phyloP scores from a whole-genome alignment of 2,113 vertebrate genomes.

The Hemibagrus wyckioides region DNA sequence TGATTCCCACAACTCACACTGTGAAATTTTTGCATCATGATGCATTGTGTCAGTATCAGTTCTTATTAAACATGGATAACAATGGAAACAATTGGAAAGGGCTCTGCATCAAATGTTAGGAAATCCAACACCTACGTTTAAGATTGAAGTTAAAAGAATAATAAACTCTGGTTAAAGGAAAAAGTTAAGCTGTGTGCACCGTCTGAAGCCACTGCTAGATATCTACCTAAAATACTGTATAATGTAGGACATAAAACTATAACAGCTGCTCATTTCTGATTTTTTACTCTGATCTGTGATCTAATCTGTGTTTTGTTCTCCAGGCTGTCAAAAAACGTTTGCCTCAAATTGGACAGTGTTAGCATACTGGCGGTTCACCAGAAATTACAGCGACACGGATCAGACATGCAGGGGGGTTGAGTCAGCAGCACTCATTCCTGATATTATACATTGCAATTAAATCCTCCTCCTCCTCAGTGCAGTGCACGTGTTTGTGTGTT shows the following conservation, averaged over 20 bases:
- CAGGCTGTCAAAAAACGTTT: neutral
- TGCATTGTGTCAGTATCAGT: neutral
- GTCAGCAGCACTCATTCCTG: neutral
- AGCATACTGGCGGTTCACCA: neutral
- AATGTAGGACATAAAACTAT: neutral
- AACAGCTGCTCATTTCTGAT: neutral
- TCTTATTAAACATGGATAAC: neutral
- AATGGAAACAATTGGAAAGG: neutral
- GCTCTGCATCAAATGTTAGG: neutral
- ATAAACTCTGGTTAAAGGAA: no score
- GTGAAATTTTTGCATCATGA: neutral
- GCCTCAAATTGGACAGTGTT: neutral
- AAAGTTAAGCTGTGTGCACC: neutral
- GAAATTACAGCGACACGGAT: neutral
- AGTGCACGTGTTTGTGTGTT: neutral
- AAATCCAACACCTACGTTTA: neutral
- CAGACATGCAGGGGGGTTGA: neutral
- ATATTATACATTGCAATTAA: neutral
- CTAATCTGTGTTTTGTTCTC: neutral
- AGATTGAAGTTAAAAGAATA: no score
- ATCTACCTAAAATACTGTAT: neutral
- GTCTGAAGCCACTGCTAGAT: neutral
- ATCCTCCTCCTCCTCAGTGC: neutral
- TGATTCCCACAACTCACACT: neutral
- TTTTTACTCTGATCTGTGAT: neutral